Percentiles rank a stretch among this genome's conserved stretches.
Conservation (phyloP, 2,113 vertebrate species). For the Oenanthe melanoleuca region DNA sequence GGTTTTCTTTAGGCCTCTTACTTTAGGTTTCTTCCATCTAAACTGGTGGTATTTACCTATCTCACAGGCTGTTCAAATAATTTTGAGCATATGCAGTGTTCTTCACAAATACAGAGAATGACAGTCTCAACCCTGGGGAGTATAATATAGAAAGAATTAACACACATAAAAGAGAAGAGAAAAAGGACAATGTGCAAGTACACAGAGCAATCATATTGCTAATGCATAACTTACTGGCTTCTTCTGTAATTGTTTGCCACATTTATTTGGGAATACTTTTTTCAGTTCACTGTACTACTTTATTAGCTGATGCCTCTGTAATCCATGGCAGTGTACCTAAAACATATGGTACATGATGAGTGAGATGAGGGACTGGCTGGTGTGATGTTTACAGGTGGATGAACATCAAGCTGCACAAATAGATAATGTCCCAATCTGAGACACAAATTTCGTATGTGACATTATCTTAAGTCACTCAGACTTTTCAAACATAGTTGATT, state of each 20-base stretch:
- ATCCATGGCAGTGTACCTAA: neutral
- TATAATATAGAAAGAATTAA: neutral
- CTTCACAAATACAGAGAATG: neutral
- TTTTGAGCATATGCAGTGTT: neutral
- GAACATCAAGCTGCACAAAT: neutral
- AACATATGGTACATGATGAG: neutral
- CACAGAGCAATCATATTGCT: neutral
- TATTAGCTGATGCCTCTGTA: neutral
- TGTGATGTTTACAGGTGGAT: neutral
- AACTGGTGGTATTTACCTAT: neutral
- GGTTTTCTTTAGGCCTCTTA: neutral
- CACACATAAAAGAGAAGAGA: neutral
- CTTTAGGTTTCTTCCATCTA: neutral
- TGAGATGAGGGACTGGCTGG: neutral
- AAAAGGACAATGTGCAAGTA: neutral
- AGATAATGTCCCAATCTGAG: neutral
- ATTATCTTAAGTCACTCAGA: neutral
- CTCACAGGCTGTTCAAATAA: neutral
- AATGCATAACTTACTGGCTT: neutral
- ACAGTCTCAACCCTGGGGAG: neutral
- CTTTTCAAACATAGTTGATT: neutral
- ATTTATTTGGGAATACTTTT: neutral
- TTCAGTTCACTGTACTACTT: neutral
- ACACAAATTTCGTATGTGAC: neutral
- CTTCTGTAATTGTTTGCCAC: neutral